phyloP scores from a whole-genome alignment of 2,113 vertebrate species.

The Plecotus auritus region DNA sequence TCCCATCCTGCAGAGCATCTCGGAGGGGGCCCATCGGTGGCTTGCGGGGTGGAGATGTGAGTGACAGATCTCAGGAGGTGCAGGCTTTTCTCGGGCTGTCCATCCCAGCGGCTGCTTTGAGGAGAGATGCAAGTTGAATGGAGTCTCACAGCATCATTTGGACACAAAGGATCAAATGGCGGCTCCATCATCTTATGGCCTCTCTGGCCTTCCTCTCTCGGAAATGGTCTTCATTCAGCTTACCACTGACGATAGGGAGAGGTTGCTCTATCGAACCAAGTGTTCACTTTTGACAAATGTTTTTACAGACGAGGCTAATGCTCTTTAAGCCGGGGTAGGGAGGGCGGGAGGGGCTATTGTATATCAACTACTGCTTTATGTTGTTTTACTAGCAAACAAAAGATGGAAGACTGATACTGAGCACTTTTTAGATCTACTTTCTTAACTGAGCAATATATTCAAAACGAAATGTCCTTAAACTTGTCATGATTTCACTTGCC shows the following conservation, averaged over 20 bases:
- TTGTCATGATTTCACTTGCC: background rate
- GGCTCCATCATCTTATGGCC: background rate
- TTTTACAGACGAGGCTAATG: background rate
- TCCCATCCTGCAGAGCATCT: background rate
- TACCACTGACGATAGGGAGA: fast-evolving
- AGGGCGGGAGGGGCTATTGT: background rate
- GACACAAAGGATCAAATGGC: too few species aligned
- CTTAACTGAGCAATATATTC: background rate
- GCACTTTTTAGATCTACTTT: background rate
- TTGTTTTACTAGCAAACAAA: background rate
- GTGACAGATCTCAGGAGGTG: background rate
- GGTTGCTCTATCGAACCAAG: background rate
- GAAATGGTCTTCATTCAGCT: background rate
- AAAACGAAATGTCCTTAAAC: background rate
- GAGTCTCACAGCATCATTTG: background rate
- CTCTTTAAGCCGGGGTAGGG: background rate
- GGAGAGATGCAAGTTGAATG: background rate
- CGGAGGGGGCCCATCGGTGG: fast-evolving
- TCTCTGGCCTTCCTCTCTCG: background rate
- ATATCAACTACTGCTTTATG: background rate
- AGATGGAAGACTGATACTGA: background rate
- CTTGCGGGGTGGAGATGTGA: background rate
- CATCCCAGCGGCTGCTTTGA: background rate
- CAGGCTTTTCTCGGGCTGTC: background rate
- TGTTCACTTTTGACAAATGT: background rate